A percentile compares a stretch with the other conserved stretches of the same genome.
These are phyloP conservation scores for Passerculus sandwichensis DNA, from an alignment of 2,797 vertebrate species.

Conservation along the genomic window DNA sequence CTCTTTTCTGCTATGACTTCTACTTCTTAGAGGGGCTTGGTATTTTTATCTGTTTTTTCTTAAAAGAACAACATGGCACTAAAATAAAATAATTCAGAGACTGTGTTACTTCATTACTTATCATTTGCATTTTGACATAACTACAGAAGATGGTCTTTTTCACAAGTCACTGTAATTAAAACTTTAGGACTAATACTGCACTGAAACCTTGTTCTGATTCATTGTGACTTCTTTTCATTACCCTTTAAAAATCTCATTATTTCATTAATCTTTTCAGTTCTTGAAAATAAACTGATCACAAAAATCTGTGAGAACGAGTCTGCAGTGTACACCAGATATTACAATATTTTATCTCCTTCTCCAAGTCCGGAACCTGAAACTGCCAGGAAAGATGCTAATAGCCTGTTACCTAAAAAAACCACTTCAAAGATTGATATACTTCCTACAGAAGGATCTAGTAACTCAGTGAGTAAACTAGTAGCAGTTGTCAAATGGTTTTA, in stretches of 20 bases:
- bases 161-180: not conserved
- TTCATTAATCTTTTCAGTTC: slow-evolving; percentile 66
- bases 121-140: not conserved
- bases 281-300: slow-evolving; percentile 82
- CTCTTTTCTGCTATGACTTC: not conserved
- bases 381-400: not conserved
- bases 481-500: not conserved
- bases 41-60: not conserved
- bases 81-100: not conserved
- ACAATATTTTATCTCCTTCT: slow-evolving; percentile 62
- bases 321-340: slow-evolving; percentile 64
- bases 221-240: not conserved
- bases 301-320: slow-evolving; percentile 80
- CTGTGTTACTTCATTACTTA: not conserved
- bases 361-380: slow-evolving; percentile 63
- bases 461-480: slow-evolving; percentile 51
- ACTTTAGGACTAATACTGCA: not conserved
- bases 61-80: not conserved
- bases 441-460: not conserved
- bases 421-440: not conserved
- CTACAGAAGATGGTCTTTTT: not conserved
- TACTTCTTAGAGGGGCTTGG: not conserved
- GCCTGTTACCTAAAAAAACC: not conserved
- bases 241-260: not conserved
- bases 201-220: not conserved